Base-by-base conservation (phyloP, 2,113 vertebrate species). In the Anoura caudifer region DNA sequence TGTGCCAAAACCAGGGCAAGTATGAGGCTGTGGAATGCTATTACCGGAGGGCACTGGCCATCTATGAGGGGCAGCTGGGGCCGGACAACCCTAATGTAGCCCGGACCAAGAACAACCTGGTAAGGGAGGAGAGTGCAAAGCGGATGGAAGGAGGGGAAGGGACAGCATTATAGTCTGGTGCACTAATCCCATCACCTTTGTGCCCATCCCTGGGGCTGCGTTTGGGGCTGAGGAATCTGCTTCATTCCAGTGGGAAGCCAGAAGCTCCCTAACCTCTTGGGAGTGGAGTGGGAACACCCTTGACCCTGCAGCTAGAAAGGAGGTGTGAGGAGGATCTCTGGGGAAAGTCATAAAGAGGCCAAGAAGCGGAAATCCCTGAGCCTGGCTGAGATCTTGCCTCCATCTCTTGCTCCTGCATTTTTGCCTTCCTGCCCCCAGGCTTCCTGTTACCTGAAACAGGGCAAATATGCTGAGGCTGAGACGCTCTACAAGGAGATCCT, bases 1-100 rank as follows among this genome's bases (percentile, higher is more conserved):
- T 99, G 77, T 99, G 99, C 97, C 99, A 99, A 98, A 99, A 99
- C 98, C 99, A 99, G 98, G 99, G 99, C 98, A 99, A 99, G 96
- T 99, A 99, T 3, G 99, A 99, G 13, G 99, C 99, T 50, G 99
- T 99, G 97, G 99, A 99, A 87, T 99, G 99, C 94, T 99, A 99
- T 92, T 99, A 99, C 98, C 99, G 99, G 97, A 98, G 99, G 2
- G 99, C 99, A 0, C 98, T 99, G 98, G 99, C 99, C 98, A 99
- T 99, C 98, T 99, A 99, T 0, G 99, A 99, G 98, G 98, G 98
- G 93, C 98, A 99, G 96, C 99, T 99, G 94, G 99, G 99, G 31
- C 99, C 99, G 0, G 99, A 99, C 83, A 99, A 99, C 91, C 99
- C 99, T 87, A 99, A 99, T 0, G 99, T 99, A 95, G 99, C 99